Base-by-base conservation (phyloP, 2,888 invertebrate species). In the Odontomyia ornata region DNA sequence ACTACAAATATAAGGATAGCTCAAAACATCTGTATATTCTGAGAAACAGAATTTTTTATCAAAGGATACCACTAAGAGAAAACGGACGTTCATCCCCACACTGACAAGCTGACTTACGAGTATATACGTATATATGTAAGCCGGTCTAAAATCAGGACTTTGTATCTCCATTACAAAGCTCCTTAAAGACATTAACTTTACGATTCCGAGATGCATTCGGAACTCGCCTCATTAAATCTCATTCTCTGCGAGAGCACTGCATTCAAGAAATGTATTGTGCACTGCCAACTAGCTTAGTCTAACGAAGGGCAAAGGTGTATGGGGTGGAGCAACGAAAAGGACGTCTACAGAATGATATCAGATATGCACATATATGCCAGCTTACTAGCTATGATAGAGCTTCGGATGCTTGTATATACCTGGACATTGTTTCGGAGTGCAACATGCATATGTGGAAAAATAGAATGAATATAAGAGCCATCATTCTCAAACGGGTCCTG, bases 401-500 rank as follows among this genome's bases (percentile, higher is more conserved):
- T 52, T 9, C 15, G 21, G 28, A 65, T 60, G 11, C 60, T 23
- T 23, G 11, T 23, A 28, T 13, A 36, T 36, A 11, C 36, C 36
- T 30, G 3, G 11, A 18, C 36, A 65, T 65, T 3, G 36, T 36
- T 36, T 36, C 9, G 18, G 4, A 52, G n/a, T 69, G 52, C 72
- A 57, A 15, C 13, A 56, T 72, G 28, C 23, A 57, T 56, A 52
- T 62, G 46, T 36, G 43, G 27, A 64, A 62, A 64, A 46, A 36
- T 25, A 5, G 25, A 36, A 65, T 69, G 73, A 36, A 60, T 73
- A 56, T 13, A 57, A 57, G 23, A 72, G 52, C 67, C 62, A 71
- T 71, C 72, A 69, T 76, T 65, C 67, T 69, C 28, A 76, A 78
- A 75, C 76, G 60, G 43, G 75, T 36, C 65, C 46, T 77, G 78